Conservation (phyloP, 1,140 invertebrate species). For the Pristionchus pacificus region DNA sequence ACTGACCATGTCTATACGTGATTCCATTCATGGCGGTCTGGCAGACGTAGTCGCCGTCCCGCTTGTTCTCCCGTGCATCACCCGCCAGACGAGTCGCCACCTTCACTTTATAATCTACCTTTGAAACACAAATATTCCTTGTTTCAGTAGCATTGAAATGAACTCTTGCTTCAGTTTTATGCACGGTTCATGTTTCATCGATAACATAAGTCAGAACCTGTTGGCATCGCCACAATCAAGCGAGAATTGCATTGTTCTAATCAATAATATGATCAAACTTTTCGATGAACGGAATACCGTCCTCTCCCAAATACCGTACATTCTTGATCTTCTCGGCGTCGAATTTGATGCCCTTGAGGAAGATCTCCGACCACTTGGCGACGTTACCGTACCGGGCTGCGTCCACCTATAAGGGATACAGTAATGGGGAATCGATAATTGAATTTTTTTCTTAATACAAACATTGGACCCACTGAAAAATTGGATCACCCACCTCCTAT, state of each 20-base stretch:
- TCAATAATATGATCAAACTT: too few relatives aligned
- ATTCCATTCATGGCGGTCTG: slow-evolving; percentile 56
- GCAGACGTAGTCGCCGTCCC: slow-evolving; percentile 66
- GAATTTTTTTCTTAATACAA: too few relatives aligned
- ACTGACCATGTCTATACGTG: slow-evolving; percentile 27
- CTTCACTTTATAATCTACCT: too few relatives aligned
- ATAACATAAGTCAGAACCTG: background rate
- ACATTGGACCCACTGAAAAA: too few relatives aligned
- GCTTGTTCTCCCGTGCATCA: slow-evolving; percentile 70
- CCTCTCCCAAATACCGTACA: slow-evolving; percentile 62
- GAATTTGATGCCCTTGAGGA: slow-evolving; percentile 71
- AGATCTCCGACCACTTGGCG: slow-evolving; percentile 72
- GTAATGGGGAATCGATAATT: too few relatives aligned
- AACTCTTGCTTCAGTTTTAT: too few relatives aligned
- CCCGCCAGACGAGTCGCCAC: slow-evolving; percentile 61
- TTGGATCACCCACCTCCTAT: too few relatives aligned
- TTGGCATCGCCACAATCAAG: background rate
- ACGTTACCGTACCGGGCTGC: slow-evolving; percentile 59
- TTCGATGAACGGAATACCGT: too few relatives aligned
- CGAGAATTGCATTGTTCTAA: background rate
- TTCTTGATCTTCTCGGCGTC: slow-evolving; percentile 72
- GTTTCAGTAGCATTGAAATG: too few relatives aligned
- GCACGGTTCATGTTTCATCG: too few relatives aligned
- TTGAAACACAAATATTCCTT: too few relatives aligned
- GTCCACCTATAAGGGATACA: too few relatives aligned